These are phyloP conservation scores for Hyalella azteca DNA, from an alignment of 2,888 invertebrate species.

Conservation along the genomic window DNA sequence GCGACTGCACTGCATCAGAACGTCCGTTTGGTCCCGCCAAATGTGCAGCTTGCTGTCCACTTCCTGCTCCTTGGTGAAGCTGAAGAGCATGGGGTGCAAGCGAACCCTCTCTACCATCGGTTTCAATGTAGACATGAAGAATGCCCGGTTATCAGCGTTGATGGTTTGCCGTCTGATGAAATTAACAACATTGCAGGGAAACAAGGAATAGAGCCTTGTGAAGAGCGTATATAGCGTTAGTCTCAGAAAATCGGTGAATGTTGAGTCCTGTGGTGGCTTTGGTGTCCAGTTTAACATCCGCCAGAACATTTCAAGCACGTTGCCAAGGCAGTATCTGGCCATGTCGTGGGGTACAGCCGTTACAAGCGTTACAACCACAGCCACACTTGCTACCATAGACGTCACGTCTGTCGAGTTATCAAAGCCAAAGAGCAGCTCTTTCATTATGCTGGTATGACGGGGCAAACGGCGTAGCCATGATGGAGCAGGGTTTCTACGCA, in stretches of 20 bases:
- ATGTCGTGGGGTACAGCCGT: conserved; percentile 43
- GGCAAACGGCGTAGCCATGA: conserved; percentile 51
- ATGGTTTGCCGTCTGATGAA: conserved; percentile 49
- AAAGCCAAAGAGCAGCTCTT: conserved; percentile 47
- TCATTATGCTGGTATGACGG: conserved; percentile 46
- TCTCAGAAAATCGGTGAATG: conserved; percentile 52
- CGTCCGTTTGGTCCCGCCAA: conserved; percentile 50
- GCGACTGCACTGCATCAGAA: conserved; percentile 55
- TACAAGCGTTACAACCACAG: conserved; percentile 49
- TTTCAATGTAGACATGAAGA: conserved; percentile 48
- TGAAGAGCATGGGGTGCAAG: conserved; percentile 57
- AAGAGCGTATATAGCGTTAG: conserved; percentile 57
- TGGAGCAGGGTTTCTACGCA: conserved; percentile 54
- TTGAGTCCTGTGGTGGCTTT: conserved; percentile 45
- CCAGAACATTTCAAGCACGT: conserved; percentile 53
- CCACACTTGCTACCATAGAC: conserved; percentile 49
- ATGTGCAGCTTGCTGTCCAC: conserved; percentile 47
- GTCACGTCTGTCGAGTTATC: conserved; percentile 44
- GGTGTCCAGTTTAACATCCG: conserved; percentile 55
- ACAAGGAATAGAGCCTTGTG: conserved; percentile 56
- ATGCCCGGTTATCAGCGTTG: conserved; percentile 43
- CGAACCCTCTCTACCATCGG: conserved; percentile 58
- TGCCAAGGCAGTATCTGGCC: conserved; percentile 39
- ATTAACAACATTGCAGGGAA: conserved; percentile 55
- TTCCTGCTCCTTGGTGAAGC: conserved; percentile 55